Base-by-base conservation (phyloP, 2,113 vertebrate genomes). In the Phalacrocorax pelagicus region DNA sequence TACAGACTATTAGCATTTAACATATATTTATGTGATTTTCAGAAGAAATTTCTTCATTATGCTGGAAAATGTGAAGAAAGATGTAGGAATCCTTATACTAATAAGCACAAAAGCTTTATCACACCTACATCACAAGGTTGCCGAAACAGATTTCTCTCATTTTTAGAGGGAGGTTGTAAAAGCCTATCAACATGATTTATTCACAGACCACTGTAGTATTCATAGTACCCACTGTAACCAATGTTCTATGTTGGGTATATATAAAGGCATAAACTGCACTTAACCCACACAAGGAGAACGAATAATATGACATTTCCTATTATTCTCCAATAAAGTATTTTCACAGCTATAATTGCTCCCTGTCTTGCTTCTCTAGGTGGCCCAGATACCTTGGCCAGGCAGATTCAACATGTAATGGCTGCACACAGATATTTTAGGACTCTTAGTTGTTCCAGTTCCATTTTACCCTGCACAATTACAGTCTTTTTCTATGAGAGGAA, bases 1-100 rank as follows among this genome's bases (percentile, higher is more conserved):
- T 87, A 92, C 36, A 96, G 62, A 94, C 69, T 81, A 97, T 93
- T 93, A 94, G 18, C 54, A 91, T 97, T 98, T 97, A 95, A 93
- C 49, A 55, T 92, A 77, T 29, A 87, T 88, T 91, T 91, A 78
- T 92, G 51, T 36, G 61, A 40, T 67, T 96, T 88, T 81, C n/a
- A 84, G 15, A 78, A 92, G 90, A 67, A 96, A 94, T 52, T 26
- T 77, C 73, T 97, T 94, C 10, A 40, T 69, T 71, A 36, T 23
- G 20, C 66, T 91, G 61, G 55, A 95, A 94, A 97, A 82, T 55
- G 5, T 52, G 94, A 67, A 81, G 51, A 70, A 96, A 92, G 40
- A 32, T 81, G 1, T 22, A 86, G 71, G 80, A 92, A 94, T 66
- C 54, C 51, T 93, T 71, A 59, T 36, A 83, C 17, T 75, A 21